Evolutionary conservation across 2,888 invertebrate genomes (phyloP), one percentile per base, ranked within the genome.

Genomic region (Eretmocerus hayati): DNA sequence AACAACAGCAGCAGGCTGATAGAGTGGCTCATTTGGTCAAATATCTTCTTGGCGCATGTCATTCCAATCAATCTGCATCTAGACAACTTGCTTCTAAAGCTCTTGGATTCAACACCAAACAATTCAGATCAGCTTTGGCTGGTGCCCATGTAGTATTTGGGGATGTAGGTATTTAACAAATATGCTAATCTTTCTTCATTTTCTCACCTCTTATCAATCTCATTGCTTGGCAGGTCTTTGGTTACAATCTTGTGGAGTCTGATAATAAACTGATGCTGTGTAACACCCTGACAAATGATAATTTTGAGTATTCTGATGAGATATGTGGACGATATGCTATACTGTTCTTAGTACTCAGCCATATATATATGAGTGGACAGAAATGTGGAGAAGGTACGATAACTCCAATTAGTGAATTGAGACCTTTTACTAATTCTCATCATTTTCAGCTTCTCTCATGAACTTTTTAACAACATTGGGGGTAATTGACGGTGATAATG

Each of bases 281-380:
- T 5, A 70, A 69, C 22, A 52, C 46, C n/a, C 33, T 67, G 32
- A 23, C 48, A 3, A 66, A 64, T 35, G 3, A 49, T 2, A 58
- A 62, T 33, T 47, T 65, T 18, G 4, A 21, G 1, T 55, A 58
- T 20, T 55, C 6, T 61, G 63, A 54, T 59, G 62, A 52, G 57
- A 71, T 49, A 56, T 68, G n/a, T 66, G 72, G 55, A 66, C 73
- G 58, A 66, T 74, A 75, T 32, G 69, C 64, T 32, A 48, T 79
- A 8, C 58, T 79, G 16, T 64, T 75, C 31, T 69, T 77, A 8
- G 63, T 73, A 0, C 69, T 80, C 0, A 64, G 69, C 4, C 79
- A 79, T 49, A 77, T 80, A 26, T 79, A 68, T 48, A 79, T 79
- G 79, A 67, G 63, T 9, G 75, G 75, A 4, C 74, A 73, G 8